Conservation (phyloP, 2,888 invertebrate species). For the Tholera decimalis region DNA sequence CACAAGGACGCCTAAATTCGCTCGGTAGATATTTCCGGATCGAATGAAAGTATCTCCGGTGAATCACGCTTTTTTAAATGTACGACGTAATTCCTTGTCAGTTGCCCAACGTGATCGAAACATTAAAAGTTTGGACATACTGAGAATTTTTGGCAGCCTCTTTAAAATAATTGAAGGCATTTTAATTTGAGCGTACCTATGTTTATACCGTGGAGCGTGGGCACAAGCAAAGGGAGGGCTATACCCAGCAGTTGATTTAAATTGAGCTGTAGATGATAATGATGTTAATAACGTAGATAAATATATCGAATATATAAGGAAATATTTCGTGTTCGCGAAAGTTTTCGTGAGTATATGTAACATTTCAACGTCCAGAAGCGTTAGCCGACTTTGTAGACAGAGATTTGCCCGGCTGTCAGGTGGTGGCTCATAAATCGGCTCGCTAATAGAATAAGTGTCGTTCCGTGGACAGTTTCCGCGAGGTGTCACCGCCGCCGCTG, state of each 20-base stretch:
- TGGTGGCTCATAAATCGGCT: constrained; percentile 77
- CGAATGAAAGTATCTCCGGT: constrained; percentile 85
- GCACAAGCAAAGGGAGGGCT: no score
- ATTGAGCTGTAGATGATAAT: no score
- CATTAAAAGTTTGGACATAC: constrained; percentile 82
- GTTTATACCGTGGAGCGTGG: constrained; percentile 47
- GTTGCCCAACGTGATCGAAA: constrained; percentile 78
- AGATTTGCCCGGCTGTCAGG: constrained; percentile 76
- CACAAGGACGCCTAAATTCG: constrained; percentile 89
- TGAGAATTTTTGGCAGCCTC: constrained; percentile 80
- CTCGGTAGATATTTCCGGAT: constrained; percentile 87
- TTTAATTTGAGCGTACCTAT: constrained; percentile 68
- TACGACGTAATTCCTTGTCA: constrained; percentile 85
- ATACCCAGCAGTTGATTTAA: no score
- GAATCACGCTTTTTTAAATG: constrained; percentile 86
- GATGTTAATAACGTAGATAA: no score
- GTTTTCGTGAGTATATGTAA: constrained; percentile 57
- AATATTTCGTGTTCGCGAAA: constrained; percentile 33
- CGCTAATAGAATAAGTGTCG: constrained; percentile 82
- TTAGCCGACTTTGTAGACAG: constrained; percentile 74
- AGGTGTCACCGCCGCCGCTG: constrained; percentile 78
- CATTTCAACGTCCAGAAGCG: constrained; percentile 73
- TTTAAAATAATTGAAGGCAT: constrained; percentile 70
- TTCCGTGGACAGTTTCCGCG: constrained; percentile 78
- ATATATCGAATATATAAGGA: no score